Base-by-base conservation (phyloP, 2,888 invertebrate genomes). In the Rhodophaea formosa region DNA sequence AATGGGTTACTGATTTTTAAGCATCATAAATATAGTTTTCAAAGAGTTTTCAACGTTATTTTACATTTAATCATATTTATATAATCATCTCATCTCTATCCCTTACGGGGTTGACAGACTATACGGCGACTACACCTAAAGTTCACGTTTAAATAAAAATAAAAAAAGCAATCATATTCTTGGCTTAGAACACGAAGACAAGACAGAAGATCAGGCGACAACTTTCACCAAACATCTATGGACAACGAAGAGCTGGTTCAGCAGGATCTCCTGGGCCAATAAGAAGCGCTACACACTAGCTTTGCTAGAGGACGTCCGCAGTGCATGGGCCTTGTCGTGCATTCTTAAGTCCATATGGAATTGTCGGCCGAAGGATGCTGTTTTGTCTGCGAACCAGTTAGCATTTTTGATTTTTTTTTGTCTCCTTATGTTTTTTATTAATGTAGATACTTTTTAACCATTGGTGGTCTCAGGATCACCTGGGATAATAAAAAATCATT, bases 261-360 rank as follows among this genome's bases (percentile, higher is more conserved):
- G 74, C 0, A 77, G 84, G 7, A 75, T 86, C 39, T 86, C 88
- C 0, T 81, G 76, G 65, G 69, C 75, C 0, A 88, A 87, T 62
- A 90, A 90, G 66, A 85, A 85, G 59, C 69, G 72, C 6, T 88
- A 80, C 60, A 30, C 87, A 1, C 52, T 86, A 3, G 75, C 79
- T 1, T 66, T 90, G 14, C 54, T 90, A 32, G 71, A 80, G 16
- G 82, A 85, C 14, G 71, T 88, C 0, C 67, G 69, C 0, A 86
- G 84, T 54, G 80, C 79, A 0, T 86, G 85, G 84, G 64, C 87
- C 0, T 62, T 90, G 0, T 87, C 88, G 0, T 62, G 86, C n/a
- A 64, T 90, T 0, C 70, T 90, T n/a, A 89, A 88, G 57, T 82
- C 84, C 1, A 77, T 88, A 55, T 90, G 90, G 90, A 88, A 83